These are phyloP conservation scores for Lithophane leautieri DNA, from an alignment of 2,888 invertebrate species.

Conservation along the genomic window DNA sequence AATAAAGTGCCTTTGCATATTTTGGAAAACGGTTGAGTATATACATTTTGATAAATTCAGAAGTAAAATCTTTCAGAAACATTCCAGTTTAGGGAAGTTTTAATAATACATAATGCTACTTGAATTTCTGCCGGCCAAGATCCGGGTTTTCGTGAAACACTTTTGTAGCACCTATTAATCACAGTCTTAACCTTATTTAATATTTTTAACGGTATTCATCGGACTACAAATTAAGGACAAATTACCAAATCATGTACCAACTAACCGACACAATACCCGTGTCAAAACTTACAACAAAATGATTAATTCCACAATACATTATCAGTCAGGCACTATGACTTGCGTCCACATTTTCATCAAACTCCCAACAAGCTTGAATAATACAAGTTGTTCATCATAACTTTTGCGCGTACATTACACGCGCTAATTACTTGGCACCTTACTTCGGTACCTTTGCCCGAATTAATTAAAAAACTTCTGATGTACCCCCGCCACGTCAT, in stretches of 20 bases:
- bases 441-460: conserved; percentile 59
- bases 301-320: conserved; percentile 58
- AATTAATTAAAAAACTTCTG: conserved; percentile 77
- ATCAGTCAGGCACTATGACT: conserved; percentile 38
- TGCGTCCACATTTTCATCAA: conserved; percentile 49
- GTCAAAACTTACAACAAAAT: conserved; percentile 49
- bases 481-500: conserved; percentile 44
- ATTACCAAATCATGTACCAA: conserved; percentile 12
- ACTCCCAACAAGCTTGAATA: conserved; percentile 61
- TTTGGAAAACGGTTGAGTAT: background rate
- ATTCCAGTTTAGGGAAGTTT: background rate
- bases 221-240: background rate
- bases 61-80: background rate
- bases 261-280: background rate
- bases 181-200: too few relatives aligned
- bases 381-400: conserved; percentile 71
- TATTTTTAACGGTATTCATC: background rate
- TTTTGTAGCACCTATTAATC: background rate
- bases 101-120: background rate
- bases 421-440: conserved; percentile 76
- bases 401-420: conserved; percentile 70
- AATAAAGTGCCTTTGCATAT: background rate
- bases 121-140: background rate
- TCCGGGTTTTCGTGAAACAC: background rate
- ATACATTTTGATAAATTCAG: background rate